Evolutionary conservation across 2,797 vertebrate genomes (phyloP).

Genomic region (Notamacropus eugenii): DNA sequence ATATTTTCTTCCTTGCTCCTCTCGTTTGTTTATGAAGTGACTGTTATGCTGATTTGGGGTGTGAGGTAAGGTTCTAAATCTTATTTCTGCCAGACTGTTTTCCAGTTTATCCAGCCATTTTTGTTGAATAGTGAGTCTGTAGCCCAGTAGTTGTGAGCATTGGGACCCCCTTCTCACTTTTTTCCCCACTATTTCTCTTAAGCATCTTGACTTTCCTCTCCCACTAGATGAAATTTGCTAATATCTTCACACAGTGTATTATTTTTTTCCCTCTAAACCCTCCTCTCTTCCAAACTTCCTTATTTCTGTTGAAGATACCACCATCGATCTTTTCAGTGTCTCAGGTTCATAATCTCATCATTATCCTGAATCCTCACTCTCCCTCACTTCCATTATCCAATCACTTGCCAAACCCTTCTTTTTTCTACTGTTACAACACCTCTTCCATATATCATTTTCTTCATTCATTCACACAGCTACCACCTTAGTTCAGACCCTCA

Average conservation of each 20-base stretch:
- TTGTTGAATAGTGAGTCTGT: background rate
- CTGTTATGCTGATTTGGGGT: background rate
- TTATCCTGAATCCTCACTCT: background rate
- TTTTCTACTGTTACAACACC: background rate
- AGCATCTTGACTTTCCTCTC: background rate
- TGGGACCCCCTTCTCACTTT: background rate
- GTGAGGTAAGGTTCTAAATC: background rate
- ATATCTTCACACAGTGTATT: background rate
- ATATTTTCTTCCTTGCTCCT: background rate
- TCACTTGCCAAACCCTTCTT: background rate
- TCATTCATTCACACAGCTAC: background rate
- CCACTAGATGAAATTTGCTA: background rate
- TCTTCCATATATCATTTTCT: background rate
- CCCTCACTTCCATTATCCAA: background rate
- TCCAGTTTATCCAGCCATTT: background rate
- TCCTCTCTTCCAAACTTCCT: background rate
- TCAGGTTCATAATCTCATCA: background rate
- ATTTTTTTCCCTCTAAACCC: background rate
- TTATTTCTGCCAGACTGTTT: background rate
- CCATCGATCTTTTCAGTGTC: background rate
- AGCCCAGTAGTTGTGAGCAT: background rate
- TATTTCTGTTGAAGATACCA: background rate
- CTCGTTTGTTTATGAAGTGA: background rate
- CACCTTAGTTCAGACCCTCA: background rate
- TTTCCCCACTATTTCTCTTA: background rate